A percentile compares a stretch with the other conserved stretches of the same genome.
Conservation (phyloP, 2,113 vertebrate genomes). For the Illadopsis cleaveri region DNA sequence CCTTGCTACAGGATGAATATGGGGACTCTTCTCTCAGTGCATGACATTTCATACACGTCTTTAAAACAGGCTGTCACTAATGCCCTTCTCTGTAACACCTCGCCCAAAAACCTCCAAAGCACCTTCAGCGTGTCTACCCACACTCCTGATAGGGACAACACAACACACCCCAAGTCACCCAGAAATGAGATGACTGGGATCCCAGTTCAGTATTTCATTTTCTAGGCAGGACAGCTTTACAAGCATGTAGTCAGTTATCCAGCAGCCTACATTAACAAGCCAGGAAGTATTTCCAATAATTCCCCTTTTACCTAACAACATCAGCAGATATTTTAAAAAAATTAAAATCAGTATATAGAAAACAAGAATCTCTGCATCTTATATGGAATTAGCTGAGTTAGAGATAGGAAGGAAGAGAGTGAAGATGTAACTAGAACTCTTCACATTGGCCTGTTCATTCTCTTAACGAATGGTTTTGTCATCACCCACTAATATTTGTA, state of each 20-base stretch:
- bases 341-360: background rate
- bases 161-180: background rate
- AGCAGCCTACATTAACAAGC: background rate
- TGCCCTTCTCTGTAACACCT: background rate
- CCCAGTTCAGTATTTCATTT: background rate
- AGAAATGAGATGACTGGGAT: background rate
- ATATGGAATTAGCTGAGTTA: background rate
- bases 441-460: background rate
- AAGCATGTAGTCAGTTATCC: background rate
- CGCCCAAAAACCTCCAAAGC: background rate
- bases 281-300: background rate
- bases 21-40: background rate
- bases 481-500: background rate
- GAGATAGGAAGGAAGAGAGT: background rate
- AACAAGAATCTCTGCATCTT: background rate
- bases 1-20: background rate
- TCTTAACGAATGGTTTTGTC: background rate
- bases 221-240: background rate
- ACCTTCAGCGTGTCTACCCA: background rate
- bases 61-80: background rate
- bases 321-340: background rate
- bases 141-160: background rate
- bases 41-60: accelerated
- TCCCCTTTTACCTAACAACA: background rate
- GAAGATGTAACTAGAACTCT: background rate